Evolutionary conservation across 1,140 invertebrate species (phyloP).

Genomic region (Bombus superbus): DNA sequence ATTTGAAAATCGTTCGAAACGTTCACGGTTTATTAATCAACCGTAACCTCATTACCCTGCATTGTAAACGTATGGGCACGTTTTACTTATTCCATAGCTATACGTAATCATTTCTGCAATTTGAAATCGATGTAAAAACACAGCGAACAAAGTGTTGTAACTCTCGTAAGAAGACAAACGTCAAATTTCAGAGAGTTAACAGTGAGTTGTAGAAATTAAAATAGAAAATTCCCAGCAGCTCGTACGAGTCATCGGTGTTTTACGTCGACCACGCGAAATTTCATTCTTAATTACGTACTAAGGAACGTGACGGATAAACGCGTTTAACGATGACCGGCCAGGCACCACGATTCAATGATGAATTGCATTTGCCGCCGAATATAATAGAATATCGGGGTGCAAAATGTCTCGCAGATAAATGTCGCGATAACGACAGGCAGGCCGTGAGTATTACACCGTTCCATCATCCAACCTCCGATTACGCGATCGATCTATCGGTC

Average conservation of each 20-base stretch:
- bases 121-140: neutral
- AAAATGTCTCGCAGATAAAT: slow-evolving; percentile 69
- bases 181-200: neutral
- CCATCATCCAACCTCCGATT: slow-evolving; percentile 73
- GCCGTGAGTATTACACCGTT: slow-evolving; percentile 64
- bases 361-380: slow-evolving; percentile 63
- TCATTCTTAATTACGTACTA: slow-evolving; percentile 11
- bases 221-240: neutral
- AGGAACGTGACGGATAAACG: slow-evolving; percentile 17
- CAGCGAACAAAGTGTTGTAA: neutral
- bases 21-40: neutral
- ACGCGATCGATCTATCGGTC: slow-evolving; percentile 72
- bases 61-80: no score
- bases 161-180: neutral
- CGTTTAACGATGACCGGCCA: slow-evolving; percentile 25
- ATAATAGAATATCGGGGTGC: slow-evolving; percentile 69
- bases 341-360: slow-evolving; percentile 50
- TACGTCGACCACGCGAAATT: neutral
- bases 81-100: no score
- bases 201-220: neutral
- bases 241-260: neutral
- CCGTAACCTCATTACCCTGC: no score
- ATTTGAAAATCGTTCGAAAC: neutral
- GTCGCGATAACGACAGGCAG: slow-evolving; percentile 70
- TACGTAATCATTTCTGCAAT: no score